Conservation (phyloP, 2,888 invertebrate species). For the Dasysyrphus albostriatus region DNA sequence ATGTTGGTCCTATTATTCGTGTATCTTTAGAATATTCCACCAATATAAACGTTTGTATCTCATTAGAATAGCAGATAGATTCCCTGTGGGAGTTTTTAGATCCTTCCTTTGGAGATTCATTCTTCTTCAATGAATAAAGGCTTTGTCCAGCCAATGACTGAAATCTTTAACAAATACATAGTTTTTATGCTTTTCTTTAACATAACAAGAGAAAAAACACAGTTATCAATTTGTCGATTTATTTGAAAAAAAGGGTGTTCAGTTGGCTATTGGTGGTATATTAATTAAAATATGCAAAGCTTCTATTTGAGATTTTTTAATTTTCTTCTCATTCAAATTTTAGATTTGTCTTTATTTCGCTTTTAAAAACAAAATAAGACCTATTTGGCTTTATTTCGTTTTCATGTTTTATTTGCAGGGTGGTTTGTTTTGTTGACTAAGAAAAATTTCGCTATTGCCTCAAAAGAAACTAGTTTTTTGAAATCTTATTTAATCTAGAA, state of each 20-base stretch:
- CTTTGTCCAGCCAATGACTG: conserved; percentile 70
- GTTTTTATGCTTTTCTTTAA: conserved; percentile 23
- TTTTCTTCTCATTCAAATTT: too few species aligned
- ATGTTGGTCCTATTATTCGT: background rate
- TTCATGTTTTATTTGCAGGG: too few species aligned
- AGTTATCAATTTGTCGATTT: conserved; percentile 50
- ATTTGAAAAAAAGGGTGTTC: conserved; percentile 29
- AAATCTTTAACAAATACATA: conserved; percentile 55
- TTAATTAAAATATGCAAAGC: too few species aligned
- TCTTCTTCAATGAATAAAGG: conserved; percentile 50
- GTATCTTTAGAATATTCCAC: conserved; percentile 39
- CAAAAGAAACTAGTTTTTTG: too few species aligned
- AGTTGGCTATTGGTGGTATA: background rate
- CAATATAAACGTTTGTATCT: conserved; percentile 57
- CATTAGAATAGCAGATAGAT: conserved; percentile 59
- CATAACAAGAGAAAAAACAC: background rate
- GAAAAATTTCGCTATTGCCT: too few species aligned
- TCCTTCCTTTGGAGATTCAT: conserved; percentile 40
- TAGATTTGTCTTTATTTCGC: too few species aligned
- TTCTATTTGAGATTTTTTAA: too few species aligned
- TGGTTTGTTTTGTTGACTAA: too few species aligned
- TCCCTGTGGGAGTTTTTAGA: conserved; percentile 50
- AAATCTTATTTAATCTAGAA: too few species aligned
- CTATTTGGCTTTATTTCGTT: too few species aligned
- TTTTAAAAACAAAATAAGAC: too few species aligned